Percentiles rank a stretch among this genome's conserved stretches.
phyloP scores from a whole-genome alignment of 2,797 vertebrate species.

The Pseudopleuronectes americanus region DNA sequence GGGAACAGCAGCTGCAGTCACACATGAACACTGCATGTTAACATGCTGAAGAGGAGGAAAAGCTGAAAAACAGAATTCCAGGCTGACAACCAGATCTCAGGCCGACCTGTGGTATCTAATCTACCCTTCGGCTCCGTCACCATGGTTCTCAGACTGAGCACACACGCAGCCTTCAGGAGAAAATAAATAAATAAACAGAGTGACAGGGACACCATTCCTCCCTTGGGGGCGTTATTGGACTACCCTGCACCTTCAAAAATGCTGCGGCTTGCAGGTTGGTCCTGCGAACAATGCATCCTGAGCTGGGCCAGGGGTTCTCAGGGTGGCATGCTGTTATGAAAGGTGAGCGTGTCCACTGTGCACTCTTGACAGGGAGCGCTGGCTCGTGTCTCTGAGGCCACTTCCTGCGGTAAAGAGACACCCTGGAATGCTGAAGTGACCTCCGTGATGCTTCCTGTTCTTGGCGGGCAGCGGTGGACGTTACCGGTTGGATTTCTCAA shows the following conservation, averaged over 20 bases:
- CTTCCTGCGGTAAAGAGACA: constrained; percentile 77
- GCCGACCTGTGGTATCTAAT: constrained; percentile 40
- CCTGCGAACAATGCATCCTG: constrained; percentile 12
- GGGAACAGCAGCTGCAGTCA: constrained; percentile 51
- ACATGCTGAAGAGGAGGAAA: constrained; percentile 2
- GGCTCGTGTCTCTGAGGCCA: constrained; percentile 70
- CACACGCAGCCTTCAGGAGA: constrained; percentile 14
- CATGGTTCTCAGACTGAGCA: constrained; percentile 31
- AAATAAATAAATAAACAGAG: constrained; percentile 16
- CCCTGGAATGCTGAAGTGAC: constrained; percentile 64
- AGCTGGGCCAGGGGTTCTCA: constrained; percentile 25
- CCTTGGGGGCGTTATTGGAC: constrained; percentile 58
- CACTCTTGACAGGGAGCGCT: constrained; percentile 69
- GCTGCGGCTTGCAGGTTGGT: constrained; percentile 59
- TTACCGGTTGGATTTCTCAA: constrained; percentile 25
- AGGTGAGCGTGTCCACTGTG: constrained; percentile 61
- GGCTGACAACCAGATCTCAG: constrained; percentile 37
- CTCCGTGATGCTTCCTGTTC: constrained; percentile 58
- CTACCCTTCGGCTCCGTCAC: constrained; percentile 24
- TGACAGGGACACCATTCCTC: constrained; percentile 28
- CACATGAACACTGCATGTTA: constrained; percentile 34
- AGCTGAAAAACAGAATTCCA: constrained; percentile 30
- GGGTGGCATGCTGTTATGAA: constrained; percentile 62
- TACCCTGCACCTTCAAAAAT: constrained; percentile 67
- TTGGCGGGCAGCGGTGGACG: constrained; percentile 13